Conservation (phyloP, 2,113 vertebrate species). For the Trichomycterus rosablanca region DNA sequence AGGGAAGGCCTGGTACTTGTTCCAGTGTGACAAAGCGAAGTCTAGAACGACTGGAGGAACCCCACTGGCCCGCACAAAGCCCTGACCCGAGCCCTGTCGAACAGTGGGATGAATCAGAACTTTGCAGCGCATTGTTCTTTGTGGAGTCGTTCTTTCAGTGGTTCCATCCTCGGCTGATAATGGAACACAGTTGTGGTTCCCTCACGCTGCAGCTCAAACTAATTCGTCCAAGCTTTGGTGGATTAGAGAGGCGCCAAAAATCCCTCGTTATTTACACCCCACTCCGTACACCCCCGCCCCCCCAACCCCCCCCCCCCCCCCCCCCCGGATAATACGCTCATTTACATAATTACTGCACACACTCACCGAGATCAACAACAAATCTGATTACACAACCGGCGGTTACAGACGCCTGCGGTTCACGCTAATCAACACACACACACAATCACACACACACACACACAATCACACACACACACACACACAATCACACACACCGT, state of each 20-base stretch:
- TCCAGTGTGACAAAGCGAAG: too few relatives aligned
- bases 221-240: slow-evolving; percentile 59
- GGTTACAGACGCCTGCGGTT: slow-evolving; percentile 51
- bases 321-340: too few relatives aligned
- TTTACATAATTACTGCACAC: slow-evolving; percentile 69
- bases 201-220: slow-evolving; percentile 30
- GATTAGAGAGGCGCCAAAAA: slow-evolving; percentile 61
- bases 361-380: slow-evolving; percentile 59
- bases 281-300: too few relatives aligned
- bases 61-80: too few relatives aligned
- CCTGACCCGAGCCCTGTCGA: too few relatives aligned
- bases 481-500: too few relatives aligned
- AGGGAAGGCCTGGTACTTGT: too few relatives aligned
- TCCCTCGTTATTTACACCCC: slow-evolving; percentile 67
- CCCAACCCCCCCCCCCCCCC: too few relatives aligned
- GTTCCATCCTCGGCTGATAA: too few relatives aligned
- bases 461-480: not conserved
- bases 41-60: too few relatives aligned
- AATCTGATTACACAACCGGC: slow-evolving; percentile 67
- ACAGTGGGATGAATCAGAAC: too few relatives aligned
- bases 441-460: not conserved
- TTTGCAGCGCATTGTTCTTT: slow-evolving; percentile 38
- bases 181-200: slow-evolving; percentile 62
- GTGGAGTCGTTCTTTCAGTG: not conserved
- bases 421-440: not conserved